Base-by-base conservation (phyloP, 2,888 invertebrate genomes). In the Spialia ferax region DNA sequence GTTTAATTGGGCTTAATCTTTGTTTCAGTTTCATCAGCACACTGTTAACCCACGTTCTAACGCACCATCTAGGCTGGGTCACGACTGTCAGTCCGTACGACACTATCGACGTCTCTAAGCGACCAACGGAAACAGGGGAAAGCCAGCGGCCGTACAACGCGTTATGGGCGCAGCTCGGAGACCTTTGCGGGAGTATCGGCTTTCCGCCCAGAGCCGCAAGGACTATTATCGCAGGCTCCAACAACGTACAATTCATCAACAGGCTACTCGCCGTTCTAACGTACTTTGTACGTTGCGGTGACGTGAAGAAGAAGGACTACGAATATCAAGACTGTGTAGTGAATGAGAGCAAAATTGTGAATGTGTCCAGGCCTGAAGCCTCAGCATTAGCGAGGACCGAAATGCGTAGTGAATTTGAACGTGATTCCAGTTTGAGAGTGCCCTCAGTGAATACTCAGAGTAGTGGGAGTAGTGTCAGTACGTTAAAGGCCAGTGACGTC, bases 31-130 rank as follows among this genome's bases (percentile, higher is more conserved):
- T 98, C 88, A 95, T 98, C 80, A 98, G 98, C 85, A 98, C 97
- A 20, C 94, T 98, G 71, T 86, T 98, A 62, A 98, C 98, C 6
- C 97, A 97, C 71, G 96, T 98, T 56, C 91, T 98, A 63, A 98
- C 98, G 0, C 96, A 98, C 86, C 98, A 98, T 84, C 95, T 98
- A 45, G 98, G 98, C 18, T 98, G 98, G 98, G 97, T 98, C 66
- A 95, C 97, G 32, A 97, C 98, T 0, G 96, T 97, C 15, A 93
- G 93, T 71, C 94, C 94, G 0, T 94, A 93, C 77, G 93, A 91
- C 68, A 82, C 83, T 68, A 74, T 86, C 50, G 87, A 87, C 63
- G 79, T 81, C 13, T 79, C 79, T n/a, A 72, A 77, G 35, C 65
- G 73, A 11, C 69, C 75, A 15, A 11, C 1, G 65, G 1, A 15